Evolutionary conservation across 1,140 invertebrate genomes (phyloP).

Genomic region (Stenopsyche tienmushanensis): DNA sequence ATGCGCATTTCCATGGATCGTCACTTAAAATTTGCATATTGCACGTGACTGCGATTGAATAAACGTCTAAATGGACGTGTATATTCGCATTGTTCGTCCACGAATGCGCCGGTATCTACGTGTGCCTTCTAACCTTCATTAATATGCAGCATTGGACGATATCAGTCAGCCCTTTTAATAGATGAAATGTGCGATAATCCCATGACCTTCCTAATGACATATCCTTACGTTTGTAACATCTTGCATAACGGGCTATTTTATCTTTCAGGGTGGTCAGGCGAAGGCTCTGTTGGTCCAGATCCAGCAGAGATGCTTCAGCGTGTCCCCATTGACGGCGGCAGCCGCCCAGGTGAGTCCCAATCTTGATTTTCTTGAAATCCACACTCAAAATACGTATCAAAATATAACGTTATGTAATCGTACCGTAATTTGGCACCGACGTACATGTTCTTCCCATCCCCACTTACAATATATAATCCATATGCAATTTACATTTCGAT

Average conservation of each 20-base stretch:
- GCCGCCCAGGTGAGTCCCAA: slow-evolving; percentile 61
- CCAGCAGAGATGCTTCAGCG: slow-evolving; percentile 75
- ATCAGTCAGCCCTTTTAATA: slow-evolving; percentile 17
- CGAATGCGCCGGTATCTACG: slow-evolving; percentile 32
- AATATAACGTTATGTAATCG: slow-evolving; percentile 40
- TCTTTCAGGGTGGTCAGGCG: slow-evolving; percentile 54
- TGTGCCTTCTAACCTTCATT: slow-evolving; percentile 43
- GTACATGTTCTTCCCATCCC: no score
- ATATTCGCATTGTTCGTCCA: not conserved
- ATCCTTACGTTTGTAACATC: slow-evolving; percentile 29
- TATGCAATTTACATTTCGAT: no score
- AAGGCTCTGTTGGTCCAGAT: slow-evolving; percentile 54
- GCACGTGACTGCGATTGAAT: not conserved
- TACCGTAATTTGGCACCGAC: no score
- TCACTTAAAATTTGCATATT: not conserved
- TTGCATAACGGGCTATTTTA: slow-evolving; percentile 30
- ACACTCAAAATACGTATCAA: slow-evolving; percentile 10
- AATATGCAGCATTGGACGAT: slow-evolving; percentile 20
- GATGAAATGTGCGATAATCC: slow-evolving; percentile 25
- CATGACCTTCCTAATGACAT: not conserved
- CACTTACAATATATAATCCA: no score
- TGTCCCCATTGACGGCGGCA: slow-evolving; percentile 66
- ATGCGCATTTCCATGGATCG: not conserved
- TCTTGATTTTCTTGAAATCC: not conserved
- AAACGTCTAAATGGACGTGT: not conserved